Evolutionary conservation across 1,140 invertebrate genomes (phyloP), one percentile per base, ranked within the genome.

Genomic region (Oppia nitens): DNA sequence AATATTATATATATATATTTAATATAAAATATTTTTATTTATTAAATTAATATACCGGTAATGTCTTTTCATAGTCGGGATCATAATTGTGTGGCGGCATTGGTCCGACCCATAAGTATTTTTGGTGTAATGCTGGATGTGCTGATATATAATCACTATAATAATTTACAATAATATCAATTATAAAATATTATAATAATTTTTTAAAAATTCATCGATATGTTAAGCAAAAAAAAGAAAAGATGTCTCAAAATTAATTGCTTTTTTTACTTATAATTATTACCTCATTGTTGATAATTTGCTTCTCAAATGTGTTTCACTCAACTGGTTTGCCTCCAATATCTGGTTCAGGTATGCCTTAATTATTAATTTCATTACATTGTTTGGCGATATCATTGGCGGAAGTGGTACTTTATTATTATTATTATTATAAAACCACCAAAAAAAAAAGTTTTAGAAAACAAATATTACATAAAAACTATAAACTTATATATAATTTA

Each of bases 101-200:
- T 32, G 60, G 51, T 9, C 65, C 65, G 17, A 66, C 62, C 60
- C 62, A 66, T 14, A 66, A 32, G 32, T 65, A 55, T 29, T 57
- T 62, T 49, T 66, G 65, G 48, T 64, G 54, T 12, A 66, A 47
- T 23, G 65, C 65, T 2, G 65, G 65, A 53, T 66, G 65, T 28
- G 51, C 57, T 12, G 50, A 47, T 11, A 66, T 63, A 45, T 66
- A 59, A 47, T 65, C 62, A 40, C 61, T 62, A 2, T n/a, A 50
- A 51, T 29, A 40, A 47, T 20, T 2, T 2, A 4, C 25, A 47
- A 11, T 52, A 12, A 55, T n/a, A n/a, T n/a, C n/a, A n/a, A n/a
- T n/a, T n/a, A n/a, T n/a, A n/a, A n/a, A n/a, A n/a, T n/a, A n/a
- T n/a, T n/a, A n/a, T n/a, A n/a, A n/a, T n/a, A n/a, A n/a, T n/a